These are phyloP conservation scores for Sterrhoptilus dennistouni DNA, from an alignment of 2,113 vertebrate genomes.

Conservation along the genomic window DNA sequence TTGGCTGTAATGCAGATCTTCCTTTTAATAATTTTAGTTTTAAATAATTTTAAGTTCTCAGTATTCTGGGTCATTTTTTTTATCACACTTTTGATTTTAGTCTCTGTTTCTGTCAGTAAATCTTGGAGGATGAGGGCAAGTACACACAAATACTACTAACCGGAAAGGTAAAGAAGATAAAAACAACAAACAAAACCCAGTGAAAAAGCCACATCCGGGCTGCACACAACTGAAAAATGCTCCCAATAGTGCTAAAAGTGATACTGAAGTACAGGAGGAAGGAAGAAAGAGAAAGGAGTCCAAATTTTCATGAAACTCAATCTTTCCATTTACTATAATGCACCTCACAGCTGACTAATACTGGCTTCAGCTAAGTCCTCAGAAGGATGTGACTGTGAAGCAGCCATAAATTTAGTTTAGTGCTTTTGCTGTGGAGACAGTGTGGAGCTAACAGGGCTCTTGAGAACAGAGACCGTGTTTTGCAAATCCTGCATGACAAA, in stretches of 20 bases:
- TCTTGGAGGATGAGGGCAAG: background rate
- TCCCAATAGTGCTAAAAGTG: background rate
- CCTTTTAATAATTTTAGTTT: background rate
- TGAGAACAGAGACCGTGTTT: background rate
- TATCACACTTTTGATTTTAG: background rate
- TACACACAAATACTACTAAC: background rate
- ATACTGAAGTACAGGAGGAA: background rate
- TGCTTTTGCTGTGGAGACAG: background rate
- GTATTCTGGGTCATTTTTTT: background rate
- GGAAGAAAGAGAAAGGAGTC: background rate
- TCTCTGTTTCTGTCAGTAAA: background rate
- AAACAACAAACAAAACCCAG: background rate
- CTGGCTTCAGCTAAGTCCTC: background rate
- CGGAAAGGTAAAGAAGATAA: rapidly evolving
- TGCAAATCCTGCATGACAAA: background rate
- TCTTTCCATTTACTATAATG: background rate
- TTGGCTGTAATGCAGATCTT: background rate
- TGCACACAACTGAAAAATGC: background rate
- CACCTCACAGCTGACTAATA: background rate
- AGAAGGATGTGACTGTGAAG: background rate
- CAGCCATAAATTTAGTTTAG: background rate
- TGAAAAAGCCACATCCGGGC: background rate
- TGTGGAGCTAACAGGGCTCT: background rate
- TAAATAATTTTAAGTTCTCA: background rate
- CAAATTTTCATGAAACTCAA: background rate